Base-by-base conservation (phyloP, 2,113 vertebrate species). In the Cervus canadensis region DNA sequence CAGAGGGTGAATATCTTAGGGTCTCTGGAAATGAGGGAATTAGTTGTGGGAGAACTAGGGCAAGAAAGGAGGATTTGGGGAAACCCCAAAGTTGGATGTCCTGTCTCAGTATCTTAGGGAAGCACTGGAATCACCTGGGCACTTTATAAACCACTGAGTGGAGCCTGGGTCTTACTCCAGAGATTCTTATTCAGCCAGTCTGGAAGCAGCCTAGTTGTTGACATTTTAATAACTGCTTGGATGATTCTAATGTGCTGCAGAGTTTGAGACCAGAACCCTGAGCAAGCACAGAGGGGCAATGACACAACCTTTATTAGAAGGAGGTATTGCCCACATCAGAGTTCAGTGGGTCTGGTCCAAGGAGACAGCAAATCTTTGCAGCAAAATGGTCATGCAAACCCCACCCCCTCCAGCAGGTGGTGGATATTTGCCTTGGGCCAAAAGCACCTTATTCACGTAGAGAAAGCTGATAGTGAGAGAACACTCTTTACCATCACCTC, bases 111-210 rank as follows among this genome's bases (percentile, higher is more conserved):
- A 54, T 10, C 16, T 59, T 64, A 90, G n/a, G 33, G 33, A 89
- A 48, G 94, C 23, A 28, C 1, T 56, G 21, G n/a, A 89, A 56
- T 76, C 57, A 85, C 25, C 84, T 74, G n/a, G 36, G 1, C 9
- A 87, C 10, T 54, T 45, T 28, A 52, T 59, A 36, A 40, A 62
- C 56, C 48, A 87, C 21, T 19, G 30, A 52, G 33, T 43, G n/a
- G 36, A 56, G 15, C 19, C 11, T 76, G n/a, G 12, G 2, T 13
- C 19, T 40, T 33, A 40, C 2, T 30, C 62, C 50, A 89, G 28
- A 90, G 52, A 91, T 78, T 94, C 64, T 83, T 57, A 95, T n/a
- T 89, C 94, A 86, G 74, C 78, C 79, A 86, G 7, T 81, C 50
- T 88, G 23, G 10, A 91, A 8, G 52, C 14, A 74, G 45, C 12